These are phyloP conservation scores for Nesogale talazaci DNA, from an alignment of 2,113 vertebrate species.

Conservation along the genomic window DNA sequence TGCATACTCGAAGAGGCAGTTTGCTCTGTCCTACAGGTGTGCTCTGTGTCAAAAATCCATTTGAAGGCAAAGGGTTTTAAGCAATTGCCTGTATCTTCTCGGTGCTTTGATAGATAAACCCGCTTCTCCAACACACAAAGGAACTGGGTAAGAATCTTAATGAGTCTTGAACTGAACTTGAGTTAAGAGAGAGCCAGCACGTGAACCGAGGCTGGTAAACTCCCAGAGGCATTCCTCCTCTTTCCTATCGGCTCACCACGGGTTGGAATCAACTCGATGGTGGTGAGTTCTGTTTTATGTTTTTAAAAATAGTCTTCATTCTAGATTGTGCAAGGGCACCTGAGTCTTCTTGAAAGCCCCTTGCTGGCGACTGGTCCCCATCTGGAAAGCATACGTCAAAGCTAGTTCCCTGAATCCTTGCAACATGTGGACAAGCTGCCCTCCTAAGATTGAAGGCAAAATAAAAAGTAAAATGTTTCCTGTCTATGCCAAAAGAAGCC, in stretches of 20 bases:
- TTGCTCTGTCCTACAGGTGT: not conserved
- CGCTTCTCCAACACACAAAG: not conserved
- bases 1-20: not conserved
- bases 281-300: no score
- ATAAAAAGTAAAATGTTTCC: not conserved
- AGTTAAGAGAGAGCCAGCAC: not conserved
- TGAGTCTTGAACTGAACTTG: not conserved
- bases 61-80: not conserved
- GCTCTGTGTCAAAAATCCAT: not conserved
- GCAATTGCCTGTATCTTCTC: not conserved
- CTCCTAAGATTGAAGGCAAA: not conserved
- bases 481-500: not conserved
- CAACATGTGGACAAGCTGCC: not conserved
- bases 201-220: not conserved
- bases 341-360: not conserved
- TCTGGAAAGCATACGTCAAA: not conserved
- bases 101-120: no score
- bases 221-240: no score
- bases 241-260: no score
- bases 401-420: not conserved
- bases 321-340: not conserved
- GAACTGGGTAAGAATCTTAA: slow-evolving; percentile 2
- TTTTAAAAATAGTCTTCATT: not conserved
- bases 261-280: no score
- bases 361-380: not conserved